Base-by-base conservation (phyloP, 2,888 invertebrate genomes). In the Amphipyra berbera region DNA sequence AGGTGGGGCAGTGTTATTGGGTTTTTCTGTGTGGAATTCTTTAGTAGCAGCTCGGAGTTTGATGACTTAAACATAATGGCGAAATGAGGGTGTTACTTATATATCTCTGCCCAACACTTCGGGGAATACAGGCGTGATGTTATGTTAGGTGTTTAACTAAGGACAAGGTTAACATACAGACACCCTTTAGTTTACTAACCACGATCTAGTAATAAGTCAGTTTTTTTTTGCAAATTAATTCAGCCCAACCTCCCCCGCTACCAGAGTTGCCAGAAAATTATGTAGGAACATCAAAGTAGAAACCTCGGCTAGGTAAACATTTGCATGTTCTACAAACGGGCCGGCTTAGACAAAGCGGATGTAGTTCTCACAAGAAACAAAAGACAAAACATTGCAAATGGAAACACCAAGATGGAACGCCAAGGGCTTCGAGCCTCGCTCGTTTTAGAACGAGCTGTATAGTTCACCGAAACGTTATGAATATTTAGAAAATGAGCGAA, bases 261-360 rank as follows among this genome's bases (percentile, higher is more conserved):
- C 63, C 61, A 47, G 60, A 68, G 77, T 78, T 79, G 79, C 58
- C 83, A 79, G 85, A 86, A 88, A 88, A 88, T 89, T 87, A 86
- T 83, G 86, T 83, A 81, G 78, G 74, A 79, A 82, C 86, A 82
- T 85, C 83, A 87, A 87, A 88, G 84, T 83, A 81, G 82, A 86
- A 86, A 86, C 88, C 88, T 82, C 86, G 80, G 78, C 82, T 82
- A 83, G 83, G 84, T 82, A 91, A 92, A 93, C 86, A 90, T 92
- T 90, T 89, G 87, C 88, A 86, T 88, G 82, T 81, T 84, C 82
- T 85, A 82, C 86, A 89, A 88, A 86, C 88, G 83, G 82, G 76
- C 63, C 77, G 75, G 82, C 83, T 86, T 82, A 88, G 83, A 91
- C 90, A 89, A 89, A 88, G 89, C 84, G 82, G 84, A 84, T 82